phyloP scores from a whole-genome alignment of 2,113 vertebrate species.

The Leptocoma aspasia region DNA sequence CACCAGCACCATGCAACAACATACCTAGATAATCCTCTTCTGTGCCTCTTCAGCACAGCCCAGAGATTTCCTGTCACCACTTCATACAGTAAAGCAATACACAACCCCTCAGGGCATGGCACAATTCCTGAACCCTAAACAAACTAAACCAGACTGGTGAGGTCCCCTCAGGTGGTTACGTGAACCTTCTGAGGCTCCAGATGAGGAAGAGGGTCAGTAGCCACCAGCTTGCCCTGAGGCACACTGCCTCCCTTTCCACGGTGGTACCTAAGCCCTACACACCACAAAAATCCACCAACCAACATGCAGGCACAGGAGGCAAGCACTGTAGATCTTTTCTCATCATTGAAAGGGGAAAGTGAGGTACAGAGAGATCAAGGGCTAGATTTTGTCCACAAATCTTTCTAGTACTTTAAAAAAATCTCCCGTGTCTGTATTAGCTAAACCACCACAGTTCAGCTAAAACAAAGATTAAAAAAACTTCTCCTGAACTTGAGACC shows the following conservation, averaged over 20 bases:
- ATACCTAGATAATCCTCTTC: not conserved
- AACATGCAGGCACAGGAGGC: rapidly evolving
- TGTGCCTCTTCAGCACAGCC: not conserved
- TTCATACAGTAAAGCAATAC: not conserved
- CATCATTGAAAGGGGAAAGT: not conserved
- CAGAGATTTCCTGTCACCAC: not conserved
- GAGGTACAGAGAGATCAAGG: not conserved
- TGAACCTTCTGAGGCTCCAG: not conserved
- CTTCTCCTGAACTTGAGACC: not conserved
- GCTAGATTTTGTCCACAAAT: not conserved
- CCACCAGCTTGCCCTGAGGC: not conserved
- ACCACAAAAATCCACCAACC: not conserved
- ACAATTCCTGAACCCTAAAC: not conserved
- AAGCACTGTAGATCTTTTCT: not conserved
- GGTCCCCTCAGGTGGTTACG: no score
- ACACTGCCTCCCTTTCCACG: not conserved
- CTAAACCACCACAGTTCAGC: not conserved
- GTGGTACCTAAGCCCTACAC: not conserved
- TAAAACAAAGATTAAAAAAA: not conserved
- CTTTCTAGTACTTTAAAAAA: not conserved
- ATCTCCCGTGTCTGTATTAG: not conserved
- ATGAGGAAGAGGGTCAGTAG: not conserved
- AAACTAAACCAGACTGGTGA: not conserved
- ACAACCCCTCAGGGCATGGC: not conserved
- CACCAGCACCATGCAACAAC: not conserved